Conservation (phyloP, 2,113 vertebrate genomes). For the Excalfactoria chinensis region DNA sequence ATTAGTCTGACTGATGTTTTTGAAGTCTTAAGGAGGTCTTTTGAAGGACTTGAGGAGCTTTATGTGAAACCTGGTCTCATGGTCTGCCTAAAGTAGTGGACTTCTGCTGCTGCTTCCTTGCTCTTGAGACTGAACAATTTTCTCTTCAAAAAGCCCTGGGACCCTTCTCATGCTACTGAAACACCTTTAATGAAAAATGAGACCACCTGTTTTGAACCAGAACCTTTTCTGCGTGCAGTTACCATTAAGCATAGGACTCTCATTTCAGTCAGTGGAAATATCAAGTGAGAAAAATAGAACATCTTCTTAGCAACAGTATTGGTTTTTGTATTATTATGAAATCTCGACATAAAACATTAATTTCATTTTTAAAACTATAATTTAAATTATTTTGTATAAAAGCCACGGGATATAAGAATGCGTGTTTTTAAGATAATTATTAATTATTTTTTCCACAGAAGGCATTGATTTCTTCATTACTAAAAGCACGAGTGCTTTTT, state of each 20-base stretch:
- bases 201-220: background rate
- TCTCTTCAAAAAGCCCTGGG: rapidly evolving
- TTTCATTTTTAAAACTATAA: background rate
- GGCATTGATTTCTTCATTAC: background rate
- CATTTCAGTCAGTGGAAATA: background rate
- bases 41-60: background rate
- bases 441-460: background rate
- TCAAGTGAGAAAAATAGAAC: background rate
- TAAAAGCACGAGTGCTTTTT: background rate
- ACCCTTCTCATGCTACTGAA: background rate
- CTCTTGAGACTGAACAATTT: background rate
- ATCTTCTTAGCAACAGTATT: background rate
- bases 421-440: background rate
- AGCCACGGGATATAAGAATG: background rate
- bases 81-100: background rate
- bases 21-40: background rate
- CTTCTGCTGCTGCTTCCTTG: background rate
- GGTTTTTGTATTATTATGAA: background rate
- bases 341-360: background rate
- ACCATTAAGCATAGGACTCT: background rate
- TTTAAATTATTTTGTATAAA: background rate
- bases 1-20: background rate
- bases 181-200: background rate
- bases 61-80: background rate
- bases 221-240: background rate